These are phyloP conservation scores for Pararge aegeria DNA, from an alignment of 1,140 invertebrate species.

Conservation along the genomic window DNA sequence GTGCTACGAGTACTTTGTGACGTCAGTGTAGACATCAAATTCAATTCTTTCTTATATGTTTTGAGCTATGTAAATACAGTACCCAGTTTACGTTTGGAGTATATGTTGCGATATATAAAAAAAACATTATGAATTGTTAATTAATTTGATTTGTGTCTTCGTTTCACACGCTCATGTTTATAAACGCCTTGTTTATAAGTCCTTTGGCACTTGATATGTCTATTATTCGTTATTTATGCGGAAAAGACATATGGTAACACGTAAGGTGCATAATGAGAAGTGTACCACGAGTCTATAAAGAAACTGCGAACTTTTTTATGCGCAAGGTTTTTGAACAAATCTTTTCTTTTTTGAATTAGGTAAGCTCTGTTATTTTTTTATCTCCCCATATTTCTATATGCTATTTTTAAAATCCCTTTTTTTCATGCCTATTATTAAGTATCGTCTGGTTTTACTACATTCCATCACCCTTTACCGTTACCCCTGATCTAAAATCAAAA, in stretches of 20 bases:
- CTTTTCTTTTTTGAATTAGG: no score
- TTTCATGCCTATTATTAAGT: no score
- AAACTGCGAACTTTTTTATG: no score
- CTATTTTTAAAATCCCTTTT: no score
- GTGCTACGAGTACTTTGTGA: not conserved
- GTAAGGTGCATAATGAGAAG: not conserved
- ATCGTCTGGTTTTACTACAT: no score
- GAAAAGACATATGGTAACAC: not conserved
- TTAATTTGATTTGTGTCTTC: conserved; percentile 21
- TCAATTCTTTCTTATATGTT: not conserved
- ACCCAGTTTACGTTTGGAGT: conserved; percentile 4
- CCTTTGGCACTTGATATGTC: conserved; percentile 22
- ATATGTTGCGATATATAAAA: conserved; percentile 23
- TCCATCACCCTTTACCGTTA: no score
- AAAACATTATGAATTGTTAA: conserved; percentile 24
- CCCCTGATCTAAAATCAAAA: no score
- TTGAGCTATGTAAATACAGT: not conserved
- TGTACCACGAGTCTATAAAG: not conserved
- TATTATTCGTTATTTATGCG: conserved; percentile 17
- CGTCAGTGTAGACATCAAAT: not conserved
- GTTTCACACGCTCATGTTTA: conserved; percentile 29
- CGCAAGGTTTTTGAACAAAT: not conserved
- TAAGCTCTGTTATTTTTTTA: no score
- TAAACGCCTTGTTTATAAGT: conserved; percentile 24
- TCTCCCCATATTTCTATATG: no score